Conservation (phyloP, 2,888 invertebrate genomes). For the Watsonalla binaria region DNA sequence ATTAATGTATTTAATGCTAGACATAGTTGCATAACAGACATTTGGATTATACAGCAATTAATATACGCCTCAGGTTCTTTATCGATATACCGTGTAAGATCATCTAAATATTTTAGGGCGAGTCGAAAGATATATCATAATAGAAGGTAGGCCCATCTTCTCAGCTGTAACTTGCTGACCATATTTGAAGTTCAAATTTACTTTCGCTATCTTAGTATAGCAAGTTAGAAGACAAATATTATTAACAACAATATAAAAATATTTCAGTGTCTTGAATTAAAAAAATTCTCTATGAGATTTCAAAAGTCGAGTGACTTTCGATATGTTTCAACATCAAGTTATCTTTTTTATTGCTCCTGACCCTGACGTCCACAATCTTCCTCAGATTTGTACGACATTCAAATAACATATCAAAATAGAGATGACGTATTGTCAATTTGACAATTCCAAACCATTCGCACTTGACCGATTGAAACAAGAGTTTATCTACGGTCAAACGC, state of each 20-base stretch:
- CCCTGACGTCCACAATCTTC: too few relatives aligned
- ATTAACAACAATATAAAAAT: too few relatives aligned
- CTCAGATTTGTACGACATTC: background rate
- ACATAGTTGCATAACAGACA: background rate
- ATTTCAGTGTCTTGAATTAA: too few relatives aligned
- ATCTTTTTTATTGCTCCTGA: too few relatives aligned
- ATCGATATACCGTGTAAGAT: background rate
- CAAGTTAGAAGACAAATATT: too few relatives aligned
- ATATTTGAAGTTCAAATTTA: too few relatives aligned
- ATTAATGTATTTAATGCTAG: slow-evolving; percentile 10
- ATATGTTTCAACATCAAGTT: too few relatives aligned
- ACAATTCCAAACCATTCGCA: background rate
- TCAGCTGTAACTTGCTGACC: too few relatives aligned
- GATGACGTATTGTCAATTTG: background rate
- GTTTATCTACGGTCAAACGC: slow-evolving; percentile 2
- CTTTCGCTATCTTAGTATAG: too few relatives aligned
- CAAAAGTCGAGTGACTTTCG: too few relatives aligned
- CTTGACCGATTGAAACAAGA: background rate
- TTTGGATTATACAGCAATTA: background rate
- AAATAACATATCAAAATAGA: background rate
- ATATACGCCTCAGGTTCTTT: background rate
- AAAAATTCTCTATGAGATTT: too few relatives aligned
- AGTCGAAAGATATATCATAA: background rate
- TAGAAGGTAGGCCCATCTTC: too few relatives aligned
- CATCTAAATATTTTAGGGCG: background rate